Evolutionary conservation across 37 sponge, comb jelly and placozoan species (phyloP).

Genomic region (Aplysina aerophoba): DNA sequence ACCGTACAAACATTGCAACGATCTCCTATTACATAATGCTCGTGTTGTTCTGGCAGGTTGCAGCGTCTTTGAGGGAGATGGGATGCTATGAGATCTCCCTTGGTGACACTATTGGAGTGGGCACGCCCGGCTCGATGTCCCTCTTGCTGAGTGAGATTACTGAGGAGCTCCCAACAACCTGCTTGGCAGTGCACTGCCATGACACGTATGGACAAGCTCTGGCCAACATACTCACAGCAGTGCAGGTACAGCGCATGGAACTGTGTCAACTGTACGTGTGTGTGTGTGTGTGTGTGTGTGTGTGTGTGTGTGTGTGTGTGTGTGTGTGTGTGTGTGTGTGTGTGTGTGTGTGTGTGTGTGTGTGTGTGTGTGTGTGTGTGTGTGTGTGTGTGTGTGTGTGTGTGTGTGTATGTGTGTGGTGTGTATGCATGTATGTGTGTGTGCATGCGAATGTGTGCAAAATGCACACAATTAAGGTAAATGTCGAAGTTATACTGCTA

Average conservation of each 20-base stretch:
- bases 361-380: slow-evolving; percentile 38
- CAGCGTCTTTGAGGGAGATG: slow-evolving; percentile 77
- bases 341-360: slow-evolving; percentile 43
- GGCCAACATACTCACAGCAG: slow-evolving; percentile 86
- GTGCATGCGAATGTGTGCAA: too few relatives aligned
- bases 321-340: slow-evolving; percentile 36
- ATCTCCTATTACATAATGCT: too few relatives aligned
- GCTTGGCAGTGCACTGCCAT: slow-evolving; percentile 94
- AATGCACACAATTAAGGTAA: too few relatives aligned
- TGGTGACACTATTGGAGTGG: slow-evolving; percentile 98
- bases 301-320: slow-evolving; percentile 21
- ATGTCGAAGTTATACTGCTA: too few relatives aligned
- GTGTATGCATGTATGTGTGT: background rate
- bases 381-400: slow-evolving; percentile 18
- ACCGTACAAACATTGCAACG: too few relatives aligned
- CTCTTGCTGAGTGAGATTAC: slow-evolving; percentile 73
- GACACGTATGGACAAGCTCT: slow-evolving; percentile 99
- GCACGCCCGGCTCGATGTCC: slow-evolving; percentile 87
- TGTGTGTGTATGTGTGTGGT: too few relatives aligned
- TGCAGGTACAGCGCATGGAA: slow-evolving; percentile 37
- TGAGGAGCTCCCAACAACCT: slow-evolving; percentile 55
- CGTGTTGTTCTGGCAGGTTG: slow-evolving; percentile 56
- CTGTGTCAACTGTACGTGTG: background rate
- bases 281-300: slow-evolving; percentile 14
- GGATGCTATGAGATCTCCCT: slow-evolving; percentile 98